Base-by-base conservation (phyloP, 2,888 invertebrate species). In the Seira sanloemensis region DNA sequence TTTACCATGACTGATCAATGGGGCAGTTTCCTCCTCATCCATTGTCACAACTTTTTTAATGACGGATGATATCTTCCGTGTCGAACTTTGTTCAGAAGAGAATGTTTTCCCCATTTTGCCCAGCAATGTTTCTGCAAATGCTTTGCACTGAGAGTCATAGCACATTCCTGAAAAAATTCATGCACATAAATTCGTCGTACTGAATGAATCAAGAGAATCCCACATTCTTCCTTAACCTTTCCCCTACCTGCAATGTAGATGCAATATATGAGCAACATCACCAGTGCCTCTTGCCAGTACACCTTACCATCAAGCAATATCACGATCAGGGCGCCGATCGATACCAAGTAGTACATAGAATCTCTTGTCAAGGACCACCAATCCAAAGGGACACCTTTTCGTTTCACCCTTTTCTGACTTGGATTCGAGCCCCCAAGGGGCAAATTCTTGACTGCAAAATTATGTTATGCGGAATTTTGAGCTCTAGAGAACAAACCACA, bases 401-500 rank as follows among this genome's bases (percentile, higher is more conserved):
- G 58, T 12, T 68, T 73, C n/a, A 19, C 26, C 46, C 74, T 37
- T 27, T 37, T 67, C 7, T 26, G 12, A 5, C 50, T 23, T 26
- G 50, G n/a, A 2, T 23, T 27, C 23, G 58, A 7, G 37, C 37
- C 12, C 50, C 78, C 71, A 27, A 27, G 27, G 7, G 46, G 0
- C 16, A 67, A 27, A 66, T 67, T 78, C 27, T 82, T 69, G 5
- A 81, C 72, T 12, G 86, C 75, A 25, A 79, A 27, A 97, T 97
- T 86, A 97, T 96, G 91, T 97, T 97, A 90, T 95, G 95, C 62
- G 95, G 94, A 94, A 96, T 95, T 90, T 95, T 94, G 89, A 95
- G 91, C 84, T 95, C 95, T 95, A 91, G 65, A 81, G 37, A 37
- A 37, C 12, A 37, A 58, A 58, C n/a, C n/a, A 12, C 37, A 37